Percentiles rank a stretch among this genome's conserved stretches.
phyloP scores from a whole-genome alignment of 1,140 invertebrate genomes.

The Leptestheria dahalacensis region DNA sequence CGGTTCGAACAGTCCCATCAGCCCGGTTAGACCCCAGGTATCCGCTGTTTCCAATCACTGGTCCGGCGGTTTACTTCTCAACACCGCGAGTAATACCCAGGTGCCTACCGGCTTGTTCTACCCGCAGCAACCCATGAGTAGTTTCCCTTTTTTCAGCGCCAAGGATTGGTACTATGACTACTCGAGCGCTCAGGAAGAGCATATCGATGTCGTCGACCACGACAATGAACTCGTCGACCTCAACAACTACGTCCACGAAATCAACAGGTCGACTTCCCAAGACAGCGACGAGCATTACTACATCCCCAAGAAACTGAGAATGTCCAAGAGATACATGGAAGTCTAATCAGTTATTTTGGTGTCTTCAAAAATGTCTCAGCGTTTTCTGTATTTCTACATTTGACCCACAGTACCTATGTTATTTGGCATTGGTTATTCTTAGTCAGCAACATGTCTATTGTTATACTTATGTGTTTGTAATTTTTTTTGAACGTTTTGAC shows the following conservation, averaged over 20 bases:
- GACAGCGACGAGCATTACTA: neutral
- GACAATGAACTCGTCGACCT: neutral
- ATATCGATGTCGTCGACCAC: neutral
- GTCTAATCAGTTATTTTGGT: neutral
- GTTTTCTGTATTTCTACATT: no score
- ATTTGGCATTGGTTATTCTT: no score
- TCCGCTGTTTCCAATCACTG: neutral
- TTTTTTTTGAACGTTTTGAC: no score
- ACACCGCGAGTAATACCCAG: neutral
- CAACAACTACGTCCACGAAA: neutral
- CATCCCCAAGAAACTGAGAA: conserved; percentile 5
- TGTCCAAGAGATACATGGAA: conserved; percentile 5
- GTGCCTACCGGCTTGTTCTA: neutral
- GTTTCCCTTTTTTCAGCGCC: neutral
- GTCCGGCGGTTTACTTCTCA: neutral
- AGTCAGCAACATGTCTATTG: no score
- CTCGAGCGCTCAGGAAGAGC: neutral
- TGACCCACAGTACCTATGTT: no score
- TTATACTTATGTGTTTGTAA: no score
- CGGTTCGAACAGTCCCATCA: neutral
- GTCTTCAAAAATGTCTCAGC: no score
- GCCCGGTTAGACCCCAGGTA: neutral
- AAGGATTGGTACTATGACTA: neutral
- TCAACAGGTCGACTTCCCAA: neutral
- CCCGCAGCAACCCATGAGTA: neutral